Conservation (phyloP, 2,888 invertebrate species). For the Galeruca laticollis region DNA sequence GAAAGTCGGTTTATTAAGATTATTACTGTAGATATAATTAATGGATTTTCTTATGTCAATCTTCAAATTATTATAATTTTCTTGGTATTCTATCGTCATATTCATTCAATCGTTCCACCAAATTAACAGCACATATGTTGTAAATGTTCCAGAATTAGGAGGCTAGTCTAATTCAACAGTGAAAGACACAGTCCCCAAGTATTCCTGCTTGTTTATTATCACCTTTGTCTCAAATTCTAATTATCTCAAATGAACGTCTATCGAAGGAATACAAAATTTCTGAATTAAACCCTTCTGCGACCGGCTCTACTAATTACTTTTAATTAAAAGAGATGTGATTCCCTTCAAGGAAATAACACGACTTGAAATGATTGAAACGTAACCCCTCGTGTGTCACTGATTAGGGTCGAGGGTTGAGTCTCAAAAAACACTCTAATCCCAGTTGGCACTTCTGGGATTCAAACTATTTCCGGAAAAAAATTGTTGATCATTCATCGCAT, state of each 20-base stretch:
- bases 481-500: conserved; percentile 33
- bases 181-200: too few species aligned
- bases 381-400: conserved; percentile 31
- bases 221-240: not conserved
- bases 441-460: conserved; percentile 24
- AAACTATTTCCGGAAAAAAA: conserved; percentile 31
- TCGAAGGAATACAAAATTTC: not conserved
- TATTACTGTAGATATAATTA: too few species aligned
- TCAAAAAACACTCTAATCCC: conserved; percentile 22
- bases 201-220: too few species aligned
- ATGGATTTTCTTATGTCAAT: too few species aligned
- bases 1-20: too few species aligned
- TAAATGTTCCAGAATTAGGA: too few species aligned
- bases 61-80: too few species aligned
- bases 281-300: not conserved
- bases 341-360: conserved; percentile 17
- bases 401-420: conserved; percentile 28
- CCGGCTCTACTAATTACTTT: conserved; percentile 20
- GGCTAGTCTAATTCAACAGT: too few species aligned
- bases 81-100: too few species aligned
- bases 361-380: conserved; percentile 27
- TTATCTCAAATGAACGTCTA: not conserved
- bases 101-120: too few species aligned
- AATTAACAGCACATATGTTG: too few species aligned
- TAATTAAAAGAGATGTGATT: conserved; percentile 11